phyloP scores from a whole-genome alignment of 2,113 vertebrate genomes.

The Pelvicachromis taeniatus region DNA sequence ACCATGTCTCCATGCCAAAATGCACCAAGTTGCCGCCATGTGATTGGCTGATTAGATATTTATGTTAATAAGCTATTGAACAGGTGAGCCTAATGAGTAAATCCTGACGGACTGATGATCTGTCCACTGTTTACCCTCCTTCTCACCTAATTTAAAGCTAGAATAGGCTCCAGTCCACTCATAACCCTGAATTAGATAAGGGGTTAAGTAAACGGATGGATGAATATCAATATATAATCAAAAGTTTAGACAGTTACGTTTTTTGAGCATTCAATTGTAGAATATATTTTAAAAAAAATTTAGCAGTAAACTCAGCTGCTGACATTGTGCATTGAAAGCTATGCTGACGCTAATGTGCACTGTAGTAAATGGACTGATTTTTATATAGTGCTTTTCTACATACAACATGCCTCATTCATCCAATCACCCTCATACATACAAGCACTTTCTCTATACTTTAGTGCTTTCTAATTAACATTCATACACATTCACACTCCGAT shows the following conservation, averaged over 20 bases:
- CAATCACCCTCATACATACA: no score
- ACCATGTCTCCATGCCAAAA: background rate
- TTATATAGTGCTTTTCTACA: no score
- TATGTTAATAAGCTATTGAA: background rate
- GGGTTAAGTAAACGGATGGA: background rate
- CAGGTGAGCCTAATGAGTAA: background rate
- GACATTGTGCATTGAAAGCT: background rate
- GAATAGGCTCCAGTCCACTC: background rate
- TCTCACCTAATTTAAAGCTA: background rate
- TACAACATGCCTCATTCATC: no score
- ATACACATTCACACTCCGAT: no score
- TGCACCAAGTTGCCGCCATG: background rate
- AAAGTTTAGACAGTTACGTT: background rate
- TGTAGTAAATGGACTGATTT: background rate
- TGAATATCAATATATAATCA: background rate
- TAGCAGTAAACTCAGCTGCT: background rate
- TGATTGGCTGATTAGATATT: background rate
- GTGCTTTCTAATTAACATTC: no score
- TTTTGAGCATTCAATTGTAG: background rate
- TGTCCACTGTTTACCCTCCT: background rate
- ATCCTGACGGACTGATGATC: background rate
- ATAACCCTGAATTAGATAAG: background rate
- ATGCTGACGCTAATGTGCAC: background rate
- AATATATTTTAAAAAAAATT: background rate
- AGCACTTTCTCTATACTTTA: no score